Percentiles rank a stretch among this genome's conserved stretches.
phyloP scores from a whole-genome alignment of 2,113 vertebrate genomes.

The Pipra filicauda region DNA sequence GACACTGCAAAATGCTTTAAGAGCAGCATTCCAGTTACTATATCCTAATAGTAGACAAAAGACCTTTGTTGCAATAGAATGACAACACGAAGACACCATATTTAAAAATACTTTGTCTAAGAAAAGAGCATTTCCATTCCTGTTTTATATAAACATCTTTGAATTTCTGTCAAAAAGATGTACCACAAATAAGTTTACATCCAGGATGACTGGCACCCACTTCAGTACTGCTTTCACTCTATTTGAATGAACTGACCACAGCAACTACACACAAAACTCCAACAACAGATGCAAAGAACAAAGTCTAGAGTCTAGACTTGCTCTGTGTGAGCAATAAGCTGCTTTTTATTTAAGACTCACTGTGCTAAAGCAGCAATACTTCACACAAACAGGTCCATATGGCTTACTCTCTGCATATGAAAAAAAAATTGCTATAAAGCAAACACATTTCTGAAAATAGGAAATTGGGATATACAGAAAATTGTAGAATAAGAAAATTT shows the following conservation, averaged over 20 bases:
- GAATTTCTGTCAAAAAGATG: neutral
- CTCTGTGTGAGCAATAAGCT: neutral
- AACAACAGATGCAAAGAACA: neutral
- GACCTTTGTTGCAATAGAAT: neutral
- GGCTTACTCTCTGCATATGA: neutral
- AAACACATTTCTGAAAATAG: neutral
- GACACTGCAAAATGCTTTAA: neutral
- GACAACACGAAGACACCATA: neutral
- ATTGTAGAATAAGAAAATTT: neutral
- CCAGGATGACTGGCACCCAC: neutral
- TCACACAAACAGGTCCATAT: neutral
- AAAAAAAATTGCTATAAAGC: neutral
- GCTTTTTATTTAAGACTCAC: neutral
- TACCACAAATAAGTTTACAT: neutral
- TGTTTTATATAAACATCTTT: neutral
- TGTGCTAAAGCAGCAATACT: neutral
- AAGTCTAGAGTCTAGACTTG: neutral
- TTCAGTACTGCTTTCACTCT: neutral
- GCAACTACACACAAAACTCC: neutral
- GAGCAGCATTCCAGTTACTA: neutral
- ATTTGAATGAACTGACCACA: neutral
- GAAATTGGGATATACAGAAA: neutral
- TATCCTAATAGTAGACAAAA: neutral
- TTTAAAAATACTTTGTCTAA: neutral
- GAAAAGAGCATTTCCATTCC: neutral